These are phyloP conservation scores for Irena cyanogastra DNA, from an alignment of 2,113 vertebrate genomes.

Conservation along the genomic window DNA sequence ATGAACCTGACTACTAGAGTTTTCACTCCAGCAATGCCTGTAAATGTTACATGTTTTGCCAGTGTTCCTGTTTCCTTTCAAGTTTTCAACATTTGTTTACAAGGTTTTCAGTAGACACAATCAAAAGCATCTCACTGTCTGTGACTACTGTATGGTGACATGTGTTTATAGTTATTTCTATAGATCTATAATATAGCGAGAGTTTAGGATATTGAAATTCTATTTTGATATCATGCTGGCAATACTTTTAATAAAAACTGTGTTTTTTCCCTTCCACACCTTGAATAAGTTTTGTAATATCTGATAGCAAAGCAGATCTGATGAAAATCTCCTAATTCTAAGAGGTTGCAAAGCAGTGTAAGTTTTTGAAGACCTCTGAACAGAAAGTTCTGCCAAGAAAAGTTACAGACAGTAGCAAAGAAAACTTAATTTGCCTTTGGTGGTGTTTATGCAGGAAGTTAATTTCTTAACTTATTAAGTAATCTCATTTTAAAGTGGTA, in stretches of 20 bases:
- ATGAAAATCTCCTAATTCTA: background rate
- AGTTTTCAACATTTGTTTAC: background rate
- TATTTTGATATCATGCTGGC: background rate
- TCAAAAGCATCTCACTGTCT: background rate
- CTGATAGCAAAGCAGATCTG: background rate
- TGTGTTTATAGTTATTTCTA: background rate
- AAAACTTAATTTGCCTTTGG: background rate
- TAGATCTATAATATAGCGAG: background rate
- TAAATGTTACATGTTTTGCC: background rate
- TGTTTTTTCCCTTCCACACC: accelerated
- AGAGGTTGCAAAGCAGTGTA: background rate
- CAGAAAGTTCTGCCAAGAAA: background rate
- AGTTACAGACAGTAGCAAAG: background rate
- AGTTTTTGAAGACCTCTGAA: background rate
- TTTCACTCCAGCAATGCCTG: background rate
- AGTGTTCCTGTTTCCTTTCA: background rate
- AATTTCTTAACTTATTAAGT: background rate
- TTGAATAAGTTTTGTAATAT: background rate
- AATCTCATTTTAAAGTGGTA: background rate
- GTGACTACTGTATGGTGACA: background rate
- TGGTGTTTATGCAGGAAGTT: background rate
- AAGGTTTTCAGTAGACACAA: background rate
- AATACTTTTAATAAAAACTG: background rate
- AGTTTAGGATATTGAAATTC: background rate
- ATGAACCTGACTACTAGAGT: background rate